A percentile compares a stretch with the other conserved stretches of the same genome.
Evolutionary conservation across 2,888 invertebrate genomes (phyloP).

Genomic region (Calameuta idolon): DNA sequence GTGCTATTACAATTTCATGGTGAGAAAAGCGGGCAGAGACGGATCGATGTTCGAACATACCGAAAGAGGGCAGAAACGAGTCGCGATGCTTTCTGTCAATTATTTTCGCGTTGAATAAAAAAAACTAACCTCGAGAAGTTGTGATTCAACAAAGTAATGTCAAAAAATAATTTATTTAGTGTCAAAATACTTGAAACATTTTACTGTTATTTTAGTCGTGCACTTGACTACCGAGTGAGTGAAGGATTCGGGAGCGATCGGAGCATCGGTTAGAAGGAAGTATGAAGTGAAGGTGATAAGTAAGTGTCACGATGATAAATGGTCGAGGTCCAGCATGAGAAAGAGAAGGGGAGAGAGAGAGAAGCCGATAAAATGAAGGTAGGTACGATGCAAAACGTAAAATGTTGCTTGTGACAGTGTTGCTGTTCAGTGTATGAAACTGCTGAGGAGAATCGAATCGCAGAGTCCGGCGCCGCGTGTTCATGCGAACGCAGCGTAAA

Average conservation of each 20-base stretch:
- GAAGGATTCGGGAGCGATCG: not conserved
- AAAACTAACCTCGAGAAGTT: not conserved
- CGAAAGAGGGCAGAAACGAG: not conserved
- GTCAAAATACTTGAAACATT: not conserved
- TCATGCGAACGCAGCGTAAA: slow-evolving; percentile 6
- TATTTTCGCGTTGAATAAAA: not conserved
- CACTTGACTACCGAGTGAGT: not conserved
- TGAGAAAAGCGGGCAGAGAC: not conserved
- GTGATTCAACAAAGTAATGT: not conserved
- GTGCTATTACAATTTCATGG: not conserved
- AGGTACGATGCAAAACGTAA: not conserved
- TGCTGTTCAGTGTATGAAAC: not conserved
- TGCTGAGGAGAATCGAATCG: slow-evolving; percentile 5
- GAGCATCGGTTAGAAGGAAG: not conserved
- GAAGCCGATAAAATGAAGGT: not conserved
- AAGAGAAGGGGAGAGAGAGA: not conserved
- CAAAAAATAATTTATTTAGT: not conserved
- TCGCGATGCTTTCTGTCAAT: not conserved
- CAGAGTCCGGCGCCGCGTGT: slow-evolving; percentile 14
- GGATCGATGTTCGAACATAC: not conserved
- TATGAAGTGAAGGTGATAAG: not conserved
- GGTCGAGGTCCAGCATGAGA: not conserved
- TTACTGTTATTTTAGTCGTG: not conserved
- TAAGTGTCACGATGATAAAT: not conserved
- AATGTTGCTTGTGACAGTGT: not conserved